Base-by-base conservation (phyloP, 2,797 vertebrate genomes). In the Gorsachius magnificus region DNA sequence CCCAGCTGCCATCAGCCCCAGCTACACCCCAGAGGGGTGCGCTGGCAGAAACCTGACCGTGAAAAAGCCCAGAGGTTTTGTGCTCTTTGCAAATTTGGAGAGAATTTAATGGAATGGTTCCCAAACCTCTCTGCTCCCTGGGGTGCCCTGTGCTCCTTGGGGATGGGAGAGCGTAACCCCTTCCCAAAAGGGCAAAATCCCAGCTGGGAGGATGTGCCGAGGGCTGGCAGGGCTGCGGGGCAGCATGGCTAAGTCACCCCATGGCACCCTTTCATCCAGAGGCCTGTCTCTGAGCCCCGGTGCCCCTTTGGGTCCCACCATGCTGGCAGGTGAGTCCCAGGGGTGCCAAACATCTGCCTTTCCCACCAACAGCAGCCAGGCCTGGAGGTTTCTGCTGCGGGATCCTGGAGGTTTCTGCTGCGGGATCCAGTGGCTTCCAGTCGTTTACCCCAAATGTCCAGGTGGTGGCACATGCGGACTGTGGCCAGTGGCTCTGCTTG, bases 381-480 rank as follows among this genome's bases (percentile, higher is more conserved):
- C 0, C 20, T 1, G 71, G 29, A n/a, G 29, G 31, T n/a, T 83
- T 25, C 63, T 9, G 45, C 35, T 0, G 21, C 1, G 3, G 64
- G 43, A 38, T 3, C 53, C 3, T 1, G 71, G 29, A n/a, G 29
- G 31, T n/a, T 83, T 25, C 63, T 9, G 45, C 35, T 0, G 21
- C 1, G 3, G 64, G 43, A 38, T 3, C 53, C 3, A 1, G 13
- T 22, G 78, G 13, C 25, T 69, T 80, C 25, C 74, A 45, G 79
- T 54, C 76, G 2, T 24, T 93, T 95, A 24, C 94, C 1, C 57
- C 2, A 64, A 88, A 19, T 57, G 90, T 94, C 97, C 97, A 97
- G 93, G 38, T 69, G 97, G 93, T 96, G 97, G 96, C 96, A 95
- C 38, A 93, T 80, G 82, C 22, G 79, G 86, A 92, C 94, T 87